phyloP scores from a whole-genome alignment of 2,113 vertebrate genomes.

The Oreotrochilus melanogaster region DNA sequence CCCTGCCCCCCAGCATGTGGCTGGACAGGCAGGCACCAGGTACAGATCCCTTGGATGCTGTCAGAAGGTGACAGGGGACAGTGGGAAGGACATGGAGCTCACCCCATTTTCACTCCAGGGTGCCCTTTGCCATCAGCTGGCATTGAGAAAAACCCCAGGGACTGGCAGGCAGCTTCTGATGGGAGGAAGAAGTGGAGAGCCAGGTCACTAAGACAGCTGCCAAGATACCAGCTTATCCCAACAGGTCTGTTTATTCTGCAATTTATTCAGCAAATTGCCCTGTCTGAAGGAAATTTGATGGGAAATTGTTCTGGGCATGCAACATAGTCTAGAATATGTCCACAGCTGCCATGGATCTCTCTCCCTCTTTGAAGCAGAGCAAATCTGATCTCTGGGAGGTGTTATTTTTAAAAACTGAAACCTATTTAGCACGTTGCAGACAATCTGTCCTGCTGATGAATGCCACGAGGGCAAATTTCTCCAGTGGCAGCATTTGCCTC shows the following conservation, averaged over 20 bases:
- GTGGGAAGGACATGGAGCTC: background rate
- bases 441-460: background rate
- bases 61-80: background rate
- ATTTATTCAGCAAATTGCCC: background rate
- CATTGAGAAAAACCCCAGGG: background rate
- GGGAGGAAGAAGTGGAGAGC: background rate
- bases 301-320: background rate
- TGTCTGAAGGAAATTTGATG: background rate
- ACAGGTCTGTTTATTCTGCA: constrained; percentile 18
- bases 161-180: background rate
- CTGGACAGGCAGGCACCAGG: background rate
- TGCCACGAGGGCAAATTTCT: background rate
- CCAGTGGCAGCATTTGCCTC: background rate
- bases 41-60: background rate
- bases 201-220: background rate
- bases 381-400: background rate
- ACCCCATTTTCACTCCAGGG: background rate
- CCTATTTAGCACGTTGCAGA: background rate
- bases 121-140: background rate
- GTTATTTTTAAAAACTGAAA: background rate
- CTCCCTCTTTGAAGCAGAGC: background rate
- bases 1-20: accelerated
- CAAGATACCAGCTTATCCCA: constrained; percentile 5
- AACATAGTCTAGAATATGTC: background rate
- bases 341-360: background rate